These are phyloP conservation scores for Gasteruption jaculator DNA, from an alignment of 2,888 invertebrate species.

Conservation along the genomic window DNA sequence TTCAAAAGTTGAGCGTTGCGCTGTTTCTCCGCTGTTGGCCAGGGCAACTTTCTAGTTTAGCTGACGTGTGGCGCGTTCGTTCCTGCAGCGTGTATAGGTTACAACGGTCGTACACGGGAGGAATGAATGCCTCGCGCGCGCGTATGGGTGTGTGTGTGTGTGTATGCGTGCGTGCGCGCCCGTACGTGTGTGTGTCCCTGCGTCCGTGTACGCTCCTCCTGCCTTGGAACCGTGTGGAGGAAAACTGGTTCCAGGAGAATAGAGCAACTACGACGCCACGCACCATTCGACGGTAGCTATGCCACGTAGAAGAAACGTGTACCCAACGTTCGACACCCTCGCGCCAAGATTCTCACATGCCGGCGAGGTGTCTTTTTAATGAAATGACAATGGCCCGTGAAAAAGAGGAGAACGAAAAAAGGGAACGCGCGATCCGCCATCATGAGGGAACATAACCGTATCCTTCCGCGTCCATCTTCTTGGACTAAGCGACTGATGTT, in stretches of 20 bases:
- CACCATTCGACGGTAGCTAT: conserved; percentile 29
- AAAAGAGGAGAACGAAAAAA: conserved; percentile 23
- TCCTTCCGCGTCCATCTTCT: too few relatives aligned
- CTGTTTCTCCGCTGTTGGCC: conserved; percentile 42
- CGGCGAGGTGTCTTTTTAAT: conserved; percentile 6
- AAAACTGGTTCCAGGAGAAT: conserved; percentile 51
- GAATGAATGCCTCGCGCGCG: too few relatives aligned
- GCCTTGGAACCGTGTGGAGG: conserved; percentile 31
- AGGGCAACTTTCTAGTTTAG: conserved; percentile 52
- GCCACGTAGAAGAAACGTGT: conserved; percentile 27
- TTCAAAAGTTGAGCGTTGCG: conserved; percentile 31
- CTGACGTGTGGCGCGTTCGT: conserved; percentile 35
- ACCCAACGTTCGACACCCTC: conserved; percentile 38
- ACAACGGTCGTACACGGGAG: too few relatives aligned
- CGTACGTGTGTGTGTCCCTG: conserved; percentile 11
- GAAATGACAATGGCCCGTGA: conserved; percentile 6
- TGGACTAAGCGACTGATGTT: too few relatives aligned
- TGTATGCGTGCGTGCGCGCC: conserved; percentile 13
- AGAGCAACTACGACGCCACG: conserved; percentile 43
- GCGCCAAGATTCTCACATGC: conserved; percentile 31
- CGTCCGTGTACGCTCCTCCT: conserved; percentile 8
- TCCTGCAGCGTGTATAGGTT: conserved; percentile 20
- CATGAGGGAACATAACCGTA: too few relatives aligned
- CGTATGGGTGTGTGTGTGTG: conserved; percentile 17
- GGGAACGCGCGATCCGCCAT: conserved; percentile 16